Percentiles rank a stretch among this genome's conserved stretches.
phyloP scores from a whole-genome alignment of 2,113 vertebrate genomes.

The Scatophagus argus region DNA sequence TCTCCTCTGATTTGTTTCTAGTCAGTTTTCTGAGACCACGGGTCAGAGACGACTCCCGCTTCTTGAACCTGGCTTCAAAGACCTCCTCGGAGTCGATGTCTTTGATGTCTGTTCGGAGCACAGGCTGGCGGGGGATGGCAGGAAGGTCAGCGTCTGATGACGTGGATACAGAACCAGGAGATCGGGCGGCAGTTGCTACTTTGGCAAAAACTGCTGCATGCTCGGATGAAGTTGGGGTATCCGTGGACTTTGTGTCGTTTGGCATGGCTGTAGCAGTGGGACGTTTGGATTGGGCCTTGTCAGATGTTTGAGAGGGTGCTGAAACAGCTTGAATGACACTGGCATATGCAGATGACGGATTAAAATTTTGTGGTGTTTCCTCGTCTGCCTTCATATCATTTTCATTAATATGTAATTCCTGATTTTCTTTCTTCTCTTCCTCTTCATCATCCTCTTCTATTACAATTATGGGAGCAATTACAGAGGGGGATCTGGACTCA shows the following conservation, averaged over 20 bases:
- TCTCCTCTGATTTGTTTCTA: constrained; percentile 91
- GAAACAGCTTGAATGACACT: constrained; percentile 84
- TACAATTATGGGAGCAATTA: constrained; percentile 66
- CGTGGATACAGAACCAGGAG: constrained; percentile 31
- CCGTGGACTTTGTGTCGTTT: constrained; percentile 20
- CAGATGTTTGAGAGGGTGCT: constrained; percentile 32
- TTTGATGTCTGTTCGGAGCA: constrained; percentile 84
- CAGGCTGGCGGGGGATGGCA: constrained; percentile 51
- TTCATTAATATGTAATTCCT: constrained; percentile 31
- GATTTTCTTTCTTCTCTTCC: constrained; percentile 34
- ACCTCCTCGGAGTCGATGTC: constrained; percentile 94
- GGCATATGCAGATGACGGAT: constrained; percentile 77
- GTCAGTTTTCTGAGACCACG: constrained; percentile 90
- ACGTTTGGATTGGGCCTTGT: neutral
- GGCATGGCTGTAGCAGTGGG: neutral
- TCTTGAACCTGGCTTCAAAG: constrained; percentile 96
- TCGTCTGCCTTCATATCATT: constrained; percentile 7
- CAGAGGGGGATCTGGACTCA: constrained; percentile 42
- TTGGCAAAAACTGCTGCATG: constrained; percentile 84
- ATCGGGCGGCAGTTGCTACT: constrained; percentile 63
- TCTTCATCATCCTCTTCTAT: constrained; percentile 64
- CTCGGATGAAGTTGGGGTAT: constrained; percentile 46
- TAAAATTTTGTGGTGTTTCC: constrained; percentile 21
- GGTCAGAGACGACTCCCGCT: constrained; percentile 90
- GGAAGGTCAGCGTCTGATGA: constrained; percentile 44